phyloP scores from a whole-genome alignment of 2,113 vertebrate species.

The chimpanzee (Pan troglodytes) region NHGRI_mPanTro3-v2.1_pri NC_072401.2:95036001-95036500 shows the following conservation, averaged over 20 bases:
- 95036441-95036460: neutral
- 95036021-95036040: neutral
- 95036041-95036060: neutral
- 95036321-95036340: neutral
- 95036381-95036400: neutral
- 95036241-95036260: neutral
- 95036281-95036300: neutral
- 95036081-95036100: neutral
- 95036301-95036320: neutral
- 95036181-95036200: neutral
- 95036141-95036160: neutral
- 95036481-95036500: neutral
- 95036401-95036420: neutral
- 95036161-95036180: neutral
- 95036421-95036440: neutral
- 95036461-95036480: neutral
- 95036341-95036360: neutral
- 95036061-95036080: neutral
- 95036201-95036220: neutral
- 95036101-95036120: neutral
- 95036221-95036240: neutral
- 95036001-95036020: neutral
- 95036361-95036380: slow-evolving; percentile 28
- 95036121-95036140: too few relatives aligned
- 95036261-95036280: neutral